Conservation (phyloP, 2,888 invertebrate genomes). For the Ochlodes sylvanus region DNA sequence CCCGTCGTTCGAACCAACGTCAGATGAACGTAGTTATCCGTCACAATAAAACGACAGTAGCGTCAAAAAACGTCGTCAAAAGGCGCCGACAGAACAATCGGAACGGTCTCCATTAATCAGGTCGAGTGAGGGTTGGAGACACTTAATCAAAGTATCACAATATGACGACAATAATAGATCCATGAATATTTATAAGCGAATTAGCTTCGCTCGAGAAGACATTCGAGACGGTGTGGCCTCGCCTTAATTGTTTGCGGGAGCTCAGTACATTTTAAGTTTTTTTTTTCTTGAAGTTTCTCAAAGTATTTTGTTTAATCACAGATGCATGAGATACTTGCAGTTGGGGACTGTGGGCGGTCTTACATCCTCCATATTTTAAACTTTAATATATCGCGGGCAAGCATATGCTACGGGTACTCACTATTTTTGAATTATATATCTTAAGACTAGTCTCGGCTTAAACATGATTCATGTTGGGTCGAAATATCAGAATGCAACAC, state of each 20-base stretch:
- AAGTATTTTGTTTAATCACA: conserved; percentile 6
- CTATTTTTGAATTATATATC: no score
- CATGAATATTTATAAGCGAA: conserved; percentile 81
- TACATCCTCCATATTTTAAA: no score
- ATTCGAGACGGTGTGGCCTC: conserved; percentile 64
- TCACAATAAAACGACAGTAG: conserved; percentile 47
- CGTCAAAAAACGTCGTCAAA: conserved; percentile 50
- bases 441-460: no score
- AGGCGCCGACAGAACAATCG: conserved; percentile 54
- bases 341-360: no score
- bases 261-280: conserved; percentile 44
- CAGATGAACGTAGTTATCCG: conserved; percentile 36
- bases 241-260: conserved; percentile 62
- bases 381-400: no score
- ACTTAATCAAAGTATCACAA: conserved; percentile 83
- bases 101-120: conserved; percentile 65
- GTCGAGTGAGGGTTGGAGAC: conserved; percentile 61
- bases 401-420: no score
- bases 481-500: no score
- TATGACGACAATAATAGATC: conserved; percentile 68
- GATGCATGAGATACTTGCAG: not conserved
- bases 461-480: no score
- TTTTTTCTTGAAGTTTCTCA: conserved; percentile 6
- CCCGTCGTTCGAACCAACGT: conserved; percentile 14
- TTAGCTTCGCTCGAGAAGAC: conserved; percentile 62